Conservation (phyloP, 1,140 invertebrate genomes). For the Anthonomus grandis region DNA sequence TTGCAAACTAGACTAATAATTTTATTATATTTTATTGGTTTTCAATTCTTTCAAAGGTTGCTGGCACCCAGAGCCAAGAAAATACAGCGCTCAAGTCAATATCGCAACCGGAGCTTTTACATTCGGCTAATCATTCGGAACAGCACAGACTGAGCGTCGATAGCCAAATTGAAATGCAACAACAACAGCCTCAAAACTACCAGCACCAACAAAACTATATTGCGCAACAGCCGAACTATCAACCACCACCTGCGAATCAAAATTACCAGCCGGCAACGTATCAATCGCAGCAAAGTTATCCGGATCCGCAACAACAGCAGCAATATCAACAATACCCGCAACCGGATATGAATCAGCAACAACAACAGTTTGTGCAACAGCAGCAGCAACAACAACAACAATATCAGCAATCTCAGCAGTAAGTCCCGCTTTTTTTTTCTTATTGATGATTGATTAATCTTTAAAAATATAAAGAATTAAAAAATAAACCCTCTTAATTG, state of each 20-base stretch:
- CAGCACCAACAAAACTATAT: conserved; percentile 38
- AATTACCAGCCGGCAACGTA: conserved; percentile 14
- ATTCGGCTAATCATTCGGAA: conserved; percentile 31
- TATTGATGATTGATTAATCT: background rate
- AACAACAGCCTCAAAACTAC: conserved; percentile 27
- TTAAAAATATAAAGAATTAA: background rate
- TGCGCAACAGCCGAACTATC: conserved; percentile 18
- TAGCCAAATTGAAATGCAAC: conserved; percentile 40
- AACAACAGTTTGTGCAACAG: conserved; percentile 28
- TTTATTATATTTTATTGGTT: no score
- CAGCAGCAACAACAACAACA: conserved; percentile 19
- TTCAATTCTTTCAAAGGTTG: background rate
- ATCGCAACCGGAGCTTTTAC: conserved; percentile 43
- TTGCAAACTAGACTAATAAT: no score
- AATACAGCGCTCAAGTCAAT: conserved; percentile 33
- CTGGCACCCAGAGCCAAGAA: conserved; percentile 15
- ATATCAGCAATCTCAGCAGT: conserved; percentile 23
- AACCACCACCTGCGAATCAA: conserved; percentile 13
- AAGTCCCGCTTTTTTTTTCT: background rate
- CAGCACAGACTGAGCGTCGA: conserved; percentile 42
- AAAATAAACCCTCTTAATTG: no score
- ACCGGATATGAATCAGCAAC: background rate
- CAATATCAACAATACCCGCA: conserved; percentile 15
- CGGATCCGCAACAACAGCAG: conserved; percentile 16
- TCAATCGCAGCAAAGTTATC: conserved; percentile 7